Conservation (phyloP, 2,888 invertebrate genomes). For the Nymphalis c-album region DNA sequence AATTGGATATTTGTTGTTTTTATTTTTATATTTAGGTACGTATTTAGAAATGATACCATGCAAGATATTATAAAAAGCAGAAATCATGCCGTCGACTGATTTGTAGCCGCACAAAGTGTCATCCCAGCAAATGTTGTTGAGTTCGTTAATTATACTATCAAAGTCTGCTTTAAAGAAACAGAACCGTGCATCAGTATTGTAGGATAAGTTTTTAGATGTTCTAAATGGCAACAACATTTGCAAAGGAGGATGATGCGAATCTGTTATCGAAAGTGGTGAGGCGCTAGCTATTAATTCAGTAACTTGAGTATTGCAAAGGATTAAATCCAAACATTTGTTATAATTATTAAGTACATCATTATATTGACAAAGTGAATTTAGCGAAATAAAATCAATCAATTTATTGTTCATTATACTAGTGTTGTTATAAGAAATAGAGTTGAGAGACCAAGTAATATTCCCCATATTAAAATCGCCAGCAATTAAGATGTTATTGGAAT, state of each 20-base stretch:
- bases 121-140: conserved; percentile 22
- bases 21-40: conserved; percentile 13
- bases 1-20: conserved; percentile 15
- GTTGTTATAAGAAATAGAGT: not conserved
- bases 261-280: conserved; percentile 19
- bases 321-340: conserved; percentile 24
- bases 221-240: conserved; percentile 8
- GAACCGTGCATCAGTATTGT: conserved; percentile 13
- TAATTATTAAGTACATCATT: conserved; percentile 20
- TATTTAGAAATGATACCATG: conserved; percentile 16
- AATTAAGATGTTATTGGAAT: conserved; percentile 9
- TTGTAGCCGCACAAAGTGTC: not conserved
- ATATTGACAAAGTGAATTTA: conserved; percentile 24
- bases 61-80: conserved; percentile 16
- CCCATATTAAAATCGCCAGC: conserved; percentile 27
- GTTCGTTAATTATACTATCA: conserved; percentile 16
- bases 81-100: conserved; percentile 20
- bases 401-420: conserved; percentile 1
- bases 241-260: conserved; percentile 18
- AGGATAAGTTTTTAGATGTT: conserved; percentile 6
- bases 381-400: conserved; percentile 25
- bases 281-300: conserved; percentile 6
- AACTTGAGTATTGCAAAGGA: conserved; percentile 15
- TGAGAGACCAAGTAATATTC: conserved; percentile 19
- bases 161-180: conserved; percentile 26